Conservation (phyloP, 2,797 vertebrate genomes). For the Bufotes viridis region DNA sequence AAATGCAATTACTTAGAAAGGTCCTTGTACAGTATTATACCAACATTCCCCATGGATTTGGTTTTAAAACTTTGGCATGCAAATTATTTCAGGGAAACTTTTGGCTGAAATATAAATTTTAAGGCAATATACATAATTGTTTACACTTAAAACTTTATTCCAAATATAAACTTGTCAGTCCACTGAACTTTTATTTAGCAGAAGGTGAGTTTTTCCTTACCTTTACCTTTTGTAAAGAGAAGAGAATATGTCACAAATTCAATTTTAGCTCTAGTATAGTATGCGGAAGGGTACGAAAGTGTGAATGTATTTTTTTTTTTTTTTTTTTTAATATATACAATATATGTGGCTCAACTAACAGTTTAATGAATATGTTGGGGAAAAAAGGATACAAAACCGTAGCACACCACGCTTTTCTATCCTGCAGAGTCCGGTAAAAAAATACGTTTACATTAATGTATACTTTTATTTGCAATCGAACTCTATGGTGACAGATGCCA, state of each 20-base stretch:
- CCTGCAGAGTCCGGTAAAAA: too few species aligned
- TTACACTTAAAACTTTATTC: constrained; percentile 23
- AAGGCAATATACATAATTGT: constrained; percentile 27
- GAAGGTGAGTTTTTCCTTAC: not conserved
- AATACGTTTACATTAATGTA: too few species aligned
- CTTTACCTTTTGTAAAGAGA: not conserved
- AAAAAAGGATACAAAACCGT: too few species aligned
- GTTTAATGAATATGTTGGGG: too few species aligned
- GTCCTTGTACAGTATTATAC: constrained; percentile 51
- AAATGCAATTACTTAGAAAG: constrained; percentile 62
- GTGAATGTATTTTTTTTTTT: too few species aligned
- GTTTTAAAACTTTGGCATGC: constrained; percentile 48
- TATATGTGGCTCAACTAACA: too few species aligned
- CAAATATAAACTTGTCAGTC: not conserved
- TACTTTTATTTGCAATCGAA: too few species aligned
- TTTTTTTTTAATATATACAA: too few species aligned
- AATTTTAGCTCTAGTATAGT: not conserved
- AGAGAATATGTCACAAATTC: not conserved
- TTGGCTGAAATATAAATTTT: constrained; percentile 33
- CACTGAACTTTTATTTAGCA: not conserved
- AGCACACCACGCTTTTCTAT: too few species aligned
- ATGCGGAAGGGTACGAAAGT: not conserved
- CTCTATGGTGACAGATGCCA: too few species aligned
- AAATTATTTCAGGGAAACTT: constrained; percentile 52
- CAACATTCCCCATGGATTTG: constrained; percentile 42